A percentile compares a stretch with the other conserved stretches of the same genome.
These are phyloP conservation scores for Lasiurus cinereus DNA, from an alignment of 2,113 vertebrate species.

Conservation along the genomic window DNA sequence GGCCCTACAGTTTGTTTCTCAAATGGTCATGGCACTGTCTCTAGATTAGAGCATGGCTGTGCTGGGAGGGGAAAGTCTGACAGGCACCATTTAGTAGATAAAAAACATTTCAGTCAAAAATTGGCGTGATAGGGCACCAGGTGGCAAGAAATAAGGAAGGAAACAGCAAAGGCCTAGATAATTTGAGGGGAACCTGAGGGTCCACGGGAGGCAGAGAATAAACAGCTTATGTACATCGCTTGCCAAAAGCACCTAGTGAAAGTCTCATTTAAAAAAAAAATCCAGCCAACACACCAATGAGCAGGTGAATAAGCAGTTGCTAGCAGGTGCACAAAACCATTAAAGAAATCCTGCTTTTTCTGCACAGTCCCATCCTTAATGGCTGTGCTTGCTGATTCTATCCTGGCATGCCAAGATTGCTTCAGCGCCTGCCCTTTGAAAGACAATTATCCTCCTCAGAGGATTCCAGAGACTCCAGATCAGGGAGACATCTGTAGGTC, in stretches of 20 bases:
- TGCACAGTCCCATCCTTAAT: constrained; percentile 36
- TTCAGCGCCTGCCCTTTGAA: constrained; percentile 62
- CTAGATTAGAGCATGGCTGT: constrained; percentile 57
- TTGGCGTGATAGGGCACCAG: constrained; percentile 69
- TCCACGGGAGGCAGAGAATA: constrained; percentile 59
- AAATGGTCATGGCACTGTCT: constrained; percentile 41
- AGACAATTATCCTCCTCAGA: constrained; percentile 45
- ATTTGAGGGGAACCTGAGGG: constrained; percentile 62
- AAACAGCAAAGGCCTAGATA: constrained; percentile 61
- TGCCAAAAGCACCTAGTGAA: constrained; percentile 74
- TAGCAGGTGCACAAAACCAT: constrained; percentile 70
- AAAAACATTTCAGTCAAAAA: constrained; percentile 63
- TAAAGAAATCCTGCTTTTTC: constrained; percentile 37
- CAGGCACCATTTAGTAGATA: constrained; percentile 58
- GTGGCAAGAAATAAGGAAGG: constrained; percentile 65
- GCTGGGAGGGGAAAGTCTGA: constrained; percentile 54
- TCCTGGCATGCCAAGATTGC: constrained; percentile 57
- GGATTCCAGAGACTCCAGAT: constrained; percentile 24
- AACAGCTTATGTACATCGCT: constrained; percentile 66
- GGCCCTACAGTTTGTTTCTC: not conserved
- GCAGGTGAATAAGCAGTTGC: constrained; percentile 73
- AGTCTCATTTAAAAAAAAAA: constrained; percentile 59
- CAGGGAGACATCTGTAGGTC: constrained; percentile 19
- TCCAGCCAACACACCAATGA: constrained; percentile 68
- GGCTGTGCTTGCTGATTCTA: constrained; percentile 22